These are phyloP conservation scores for Artemisiospiza belli DNA, from an alignment of 2,113 vertebrate species.

Conservation along the genomic window DNA sequence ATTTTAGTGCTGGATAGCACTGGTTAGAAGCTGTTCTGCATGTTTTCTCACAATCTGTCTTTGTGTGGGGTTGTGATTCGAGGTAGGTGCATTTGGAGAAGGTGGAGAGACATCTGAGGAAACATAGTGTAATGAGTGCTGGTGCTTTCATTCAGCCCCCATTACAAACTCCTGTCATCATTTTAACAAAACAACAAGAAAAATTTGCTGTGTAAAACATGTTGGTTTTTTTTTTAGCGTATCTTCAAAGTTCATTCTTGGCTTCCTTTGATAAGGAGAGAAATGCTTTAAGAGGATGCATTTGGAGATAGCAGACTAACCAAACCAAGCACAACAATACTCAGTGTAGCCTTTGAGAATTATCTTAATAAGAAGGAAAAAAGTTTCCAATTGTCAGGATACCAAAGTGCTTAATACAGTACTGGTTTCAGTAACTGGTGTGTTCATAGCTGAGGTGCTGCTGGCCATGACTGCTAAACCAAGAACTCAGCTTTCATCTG, in stretches of 20 bases:
- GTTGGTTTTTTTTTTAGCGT: not conserved
- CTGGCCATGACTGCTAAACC: not conserved
- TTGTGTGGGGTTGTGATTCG: not conserved
- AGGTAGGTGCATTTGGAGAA: not conserved
- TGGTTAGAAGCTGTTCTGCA: not conserved
- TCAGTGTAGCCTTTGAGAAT: not conserved
- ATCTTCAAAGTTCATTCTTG: not conserved
- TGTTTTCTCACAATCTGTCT: not conserved
- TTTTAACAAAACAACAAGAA: slow-evolving; percentile 5
- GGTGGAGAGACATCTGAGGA: not conserved
- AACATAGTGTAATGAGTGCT: not conserved
- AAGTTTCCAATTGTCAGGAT: not conserved
- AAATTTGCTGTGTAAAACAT: not conserved
- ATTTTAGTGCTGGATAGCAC: not conserved
- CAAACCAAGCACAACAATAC: not conserved
- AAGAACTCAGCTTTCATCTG: not conserved
- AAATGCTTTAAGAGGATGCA: not conserved
- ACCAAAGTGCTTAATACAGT: not conserved
- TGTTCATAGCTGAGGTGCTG: not conserved
- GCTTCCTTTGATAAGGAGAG: not conserved
- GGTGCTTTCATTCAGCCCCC: not conserved
- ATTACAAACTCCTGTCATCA: not conserved
- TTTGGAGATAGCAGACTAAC: not conserved
- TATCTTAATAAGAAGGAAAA: not conserved
- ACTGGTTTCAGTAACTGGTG: not conserved